Evolutionary conservation across 1,140 invertebrate species (phyloP).

Genomic region (Venustaconcha ellipsiformis): DNA sequence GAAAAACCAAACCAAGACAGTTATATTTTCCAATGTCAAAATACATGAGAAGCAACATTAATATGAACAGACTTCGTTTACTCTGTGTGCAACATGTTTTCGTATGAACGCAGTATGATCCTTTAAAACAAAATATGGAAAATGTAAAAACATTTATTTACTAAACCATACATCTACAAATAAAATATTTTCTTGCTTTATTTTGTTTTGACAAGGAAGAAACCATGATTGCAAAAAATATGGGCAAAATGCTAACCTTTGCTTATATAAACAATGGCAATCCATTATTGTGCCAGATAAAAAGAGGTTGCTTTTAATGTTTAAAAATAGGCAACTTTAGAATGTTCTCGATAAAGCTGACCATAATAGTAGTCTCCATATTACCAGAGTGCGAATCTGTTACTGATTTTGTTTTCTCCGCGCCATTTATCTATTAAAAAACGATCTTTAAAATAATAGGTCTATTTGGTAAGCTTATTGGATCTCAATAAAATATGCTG

Average conservation of each 20-base stretch:
- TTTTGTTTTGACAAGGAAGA: neutral
- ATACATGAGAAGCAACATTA: too few species aligned
- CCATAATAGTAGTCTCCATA: conserved; percentile 20
- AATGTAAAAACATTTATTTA: neutral
- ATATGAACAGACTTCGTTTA: too few species aligned
- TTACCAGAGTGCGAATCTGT: neutral
- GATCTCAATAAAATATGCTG: conserved; percentile 12
- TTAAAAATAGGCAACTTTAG: conserved; percentile 5
- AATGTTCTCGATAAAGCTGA: conserved; percentile 4
- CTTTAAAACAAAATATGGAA: too few species aligned
- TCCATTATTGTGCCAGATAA: conserved; percentile 22
- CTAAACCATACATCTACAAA: conserved; percentile 2
- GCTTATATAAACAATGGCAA: conserved; percentile 22
- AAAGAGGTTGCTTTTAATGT: conserved; percentile 4
- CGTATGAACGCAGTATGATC: too few species aligned
- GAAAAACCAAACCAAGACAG: too few species aligned
- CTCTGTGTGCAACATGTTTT: too few species aligned
- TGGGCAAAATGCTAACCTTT: conserved; percentile 21
- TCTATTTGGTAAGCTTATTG: conserved; percentile 11
- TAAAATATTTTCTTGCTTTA: conserved; percentile 10
- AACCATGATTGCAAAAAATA: conserved; percentile 17
- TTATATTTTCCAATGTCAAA: too few species aligned
- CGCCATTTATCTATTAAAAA: conserved; percentile 2
- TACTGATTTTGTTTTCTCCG: neutral
- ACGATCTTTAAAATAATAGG: conserved; percentile 1